Base-by-base conservation (phyloP, 2,797 vertebrate genomes). In the Bovichtus variegatus region DNA sequence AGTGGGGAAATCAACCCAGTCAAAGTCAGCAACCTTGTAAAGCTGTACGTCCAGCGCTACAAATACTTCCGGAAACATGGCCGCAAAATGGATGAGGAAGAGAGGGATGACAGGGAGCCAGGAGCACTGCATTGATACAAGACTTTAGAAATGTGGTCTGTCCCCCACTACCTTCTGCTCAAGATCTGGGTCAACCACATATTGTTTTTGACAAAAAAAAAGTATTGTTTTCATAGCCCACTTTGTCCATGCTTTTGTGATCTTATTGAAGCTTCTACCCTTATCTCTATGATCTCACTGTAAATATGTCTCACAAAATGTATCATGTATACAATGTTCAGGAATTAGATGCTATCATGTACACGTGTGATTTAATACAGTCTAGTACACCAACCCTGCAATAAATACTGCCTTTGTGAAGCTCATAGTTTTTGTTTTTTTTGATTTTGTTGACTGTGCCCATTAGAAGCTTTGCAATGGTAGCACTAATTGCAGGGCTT, bases 1-100 rank as follows among this genome's bases (percentile, higher is more conserved):
- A 98, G 97, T 1, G 97, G 97, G n/a, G 97, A 98, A 90, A 98
- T 98, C 88, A 98, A 98, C 90, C 97, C 97, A 0, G 96, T 98
- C 59, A 98, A 98, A 93, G 97, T 98, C 86, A 96, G 96, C 93
- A 97, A 97, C 93, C 91, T 98, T 18, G 96, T 98, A 3, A 96
- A 96, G 77, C 95, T 97, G 23, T 98, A 98, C 12, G 97, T 98
- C 46, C 97, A 98, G 87, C 95, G 97, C 59, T 98, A 98, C 95
- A 97, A 97, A 84, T 98, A 98, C 88, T 97, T 98, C 86, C 93
- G 97, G 92, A 97, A 98, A 94, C 97, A 97, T 0, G 96, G 96
- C 11, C 96, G 97, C 79, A 97, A 95, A 82, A 96, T 97, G 82
- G 96, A 97, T 0, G 96, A 97, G 5, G 95, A 96, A 25, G 95